These are phyloP conservation scores for Chanos chanos DNA, from an alignment of 2,797 vertebrate genomes.

Conservation along the genomic window DNA sequence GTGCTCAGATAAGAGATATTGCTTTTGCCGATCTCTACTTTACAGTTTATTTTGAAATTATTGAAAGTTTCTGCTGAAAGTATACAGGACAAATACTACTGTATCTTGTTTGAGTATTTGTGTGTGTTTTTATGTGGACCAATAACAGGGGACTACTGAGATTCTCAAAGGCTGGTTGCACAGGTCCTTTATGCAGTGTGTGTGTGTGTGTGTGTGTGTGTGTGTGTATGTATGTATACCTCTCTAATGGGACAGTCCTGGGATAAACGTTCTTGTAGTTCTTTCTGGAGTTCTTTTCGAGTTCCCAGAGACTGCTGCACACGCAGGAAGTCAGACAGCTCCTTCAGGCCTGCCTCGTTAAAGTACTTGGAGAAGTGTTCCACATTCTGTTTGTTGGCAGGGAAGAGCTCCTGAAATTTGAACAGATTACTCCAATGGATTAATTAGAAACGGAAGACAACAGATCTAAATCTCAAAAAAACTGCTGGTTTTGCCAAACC, in stretches of 20 bases:
- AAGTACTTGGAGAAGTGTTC: conserved; percentile 91
- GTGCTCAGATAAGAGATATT: no score
- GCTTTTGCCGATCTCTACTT: no score
- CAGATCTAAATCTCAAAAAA: background rate
- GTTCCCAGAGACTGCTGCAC: conserved; percentile 85
- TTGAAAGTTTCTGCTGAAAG: no score
- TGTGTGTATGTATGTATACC: conserved; percentile 57
- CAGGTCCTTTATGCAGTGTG: background rate
- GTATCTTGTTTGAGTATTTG: background rate
- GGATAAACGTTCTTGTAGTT: conserved; percentile 85
- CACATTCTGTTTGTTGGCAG: conserved; percentile 86
- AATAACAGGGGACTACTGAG: no score
- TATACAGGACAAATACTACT: no score
- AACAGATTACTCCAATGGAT: background rate
- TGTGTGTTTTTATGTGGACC: background rate
- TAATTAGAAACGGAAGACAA: background rate
- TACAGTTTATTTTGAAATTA: no score
- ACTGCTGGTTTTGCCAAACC: no score
- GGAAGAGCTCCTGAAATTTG: conserved; percentile 82
- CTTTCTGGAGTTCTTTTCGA: conserved; percentile 89
- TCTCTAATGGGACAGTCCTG: conserved; percentile 87
- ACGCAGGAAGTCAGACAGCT: conserved; percentile 85
- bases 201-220: background rate
- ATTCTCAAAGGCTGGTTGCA: no score
- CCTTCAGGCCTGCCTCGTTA: conserved; percentile 85